Evolutionary conservation across 2,797 vertebrate genomes (phyloP).

Genomic region (Oryzias dopingdopingensis): DNA sequence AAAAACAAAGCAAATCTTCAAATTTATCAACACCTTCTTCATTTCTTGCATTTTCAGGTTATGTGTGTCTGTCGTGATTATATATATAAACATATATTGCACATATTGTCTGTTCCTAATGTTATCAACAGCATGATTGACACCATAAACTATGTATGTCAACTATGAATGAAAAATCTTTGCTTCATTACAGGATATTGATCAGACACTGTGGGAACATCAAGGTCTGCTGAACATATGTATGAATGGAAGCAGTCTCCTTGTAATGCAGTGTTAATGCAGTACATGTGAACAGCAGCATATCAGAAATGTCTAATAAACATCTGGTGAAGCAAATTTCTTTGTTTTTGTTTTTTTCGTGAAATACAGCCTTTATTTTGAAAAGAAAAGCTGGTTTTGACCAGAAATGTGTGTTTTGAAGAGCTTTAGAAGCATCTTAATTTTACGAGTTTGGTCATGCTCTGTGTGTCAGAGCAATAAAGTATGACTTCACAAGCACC

Average conservation of each 20-base stretch:
- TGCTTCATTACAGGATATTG: conserved; percentile 42
- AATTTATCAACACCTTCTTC: no score
- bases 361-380: neutral
- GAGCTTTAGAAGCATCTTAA: conserved; percentile 11
- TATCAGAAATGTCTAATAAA: conserved; percentile 37
- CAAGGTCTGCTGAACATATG: conserved; percentile 32
- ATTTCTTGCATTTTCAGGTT: neutral
- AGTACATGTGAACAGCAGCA: neutral
- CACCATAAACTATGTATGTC: conserved; percentile 41
- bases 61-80: conserved; percentile 22
- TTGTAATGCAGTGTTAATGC: conserved; percentile 12
- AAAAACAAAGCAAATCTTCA: no score
- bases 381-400: conserved; percentile 3
- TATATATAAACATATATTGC: conserved; percentile 10
- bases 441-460: conserved; percentile 11
- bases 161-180: conserved; percentile 37
- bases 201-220: conserved; percentile 25
- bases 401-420: conserved; percentile 30
- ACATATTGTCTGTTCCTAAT: conserved; percentile 25
- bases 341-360: conserved; percentile 2
- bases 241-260: conserved; percentile 17
- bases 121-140: conserved; percentile 43
- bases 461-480: conserved; percentile 30
- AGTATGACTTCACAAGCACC: conserved; percentile 17
- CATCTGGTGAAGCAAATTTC: conserved; percentile 9